These are phyloP conservation scores for Boloria selene DNA, from an alignment of 2,888 invertebrate genomes.

Conservation along the genomic window DNA sequence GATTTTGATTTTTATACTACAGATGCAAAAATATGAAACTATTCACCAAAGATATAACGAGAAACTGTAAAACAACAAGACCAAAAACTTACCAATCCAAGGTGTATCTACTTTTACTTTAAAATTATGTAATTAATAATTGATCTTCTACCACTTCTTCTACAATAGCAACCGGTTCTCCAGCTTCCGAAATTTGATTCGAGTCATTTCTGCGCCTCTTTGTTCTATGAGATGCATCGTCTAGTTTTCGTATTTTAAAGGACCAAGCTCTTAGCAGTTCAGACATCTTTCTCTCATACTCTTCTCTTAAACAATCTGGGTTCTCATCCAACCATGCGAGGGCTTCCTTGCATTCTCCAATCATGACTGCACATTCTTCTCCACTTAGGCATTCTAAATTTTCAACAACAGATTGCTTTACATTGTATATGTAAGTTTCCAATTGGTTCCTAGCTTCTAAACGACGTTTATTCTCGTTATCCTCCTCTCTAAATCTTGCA, in stretches of 20 bases:
- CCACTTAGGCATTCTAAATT: slow-evolving; percentile 48
- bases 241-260: slow-evolving; percentile 50
- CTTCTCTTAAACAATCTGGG: slow-evolving; percentile 55
- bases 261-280: slow-evolving; percentile 61
- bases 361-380: slow-evolving; percentile 51
- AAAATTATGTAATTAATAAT: not conserved
- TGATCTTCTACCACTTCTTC: slow-evolving; percentile 40
- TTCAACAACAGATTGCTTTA: slow-evolving; percentile 54
- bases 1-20: no score
- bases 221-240: slow-evolving; percentile 34
- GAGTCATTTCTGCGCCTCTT: slow-evolving; percentile 54
- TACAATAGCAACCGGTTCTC: slow-evolving; percentile 38
- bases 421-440: slow-evolving; percentile 61
- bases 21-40: no score
- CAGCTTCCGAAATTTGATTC: slow-evolving; percentile 38
- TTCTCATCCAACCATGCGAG: slow-evolving; percentile 61
- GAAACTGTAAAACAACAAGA: slow-evolving; percentile 15
- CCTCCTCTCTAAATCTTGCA: slow-evolving; percentile 54
- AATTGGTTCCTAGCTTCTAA: slow-evolving; percentile 64
- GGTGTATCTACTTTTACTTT: not conserved
- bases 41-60: no score
- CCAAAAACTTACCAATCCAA: slow-evolving; percentile 14
- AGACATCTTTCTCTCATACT: slow-evolving; percentile 59
- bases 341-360: slow-evolving; percentile 53
- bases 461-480: slow-evolving; percentile 55